Percentiles rank a stretch among this genome's conserved stretches.
Evolutionary conservation across 1,140 invertebrate genomes (phyloP).

Genomic region (Penaeus indicus): DNA sequence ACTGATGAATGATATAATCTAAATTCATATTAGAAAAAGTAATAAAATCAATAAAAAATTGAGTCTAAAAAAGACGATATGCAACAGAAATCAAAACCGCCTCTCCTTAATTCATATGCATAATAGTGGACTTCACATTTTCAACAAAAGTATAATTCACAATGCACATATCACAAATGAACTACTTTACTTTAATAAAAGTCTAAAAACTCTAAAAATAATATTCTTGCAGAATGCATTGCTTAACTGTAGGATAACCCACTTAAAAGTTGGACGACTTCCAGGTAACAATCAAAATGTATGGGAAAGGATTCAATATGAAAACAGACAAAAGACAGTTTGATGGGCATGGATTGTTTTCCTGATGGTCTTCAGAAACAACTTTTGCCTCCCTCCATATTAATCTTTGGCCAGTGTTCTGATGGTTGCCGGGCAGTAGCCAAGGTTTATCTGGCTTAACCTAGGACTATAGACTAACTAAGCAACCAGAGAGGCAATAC

Average conservation of each 20-base stretch:
- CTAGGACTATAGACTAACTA: slow-evolving; percentile 43
- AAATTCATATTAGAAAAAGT: too few species aligned
- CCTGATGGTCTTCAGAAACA: not conserved
- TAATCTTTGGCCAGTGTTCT: slow-evolving; percentile 10
- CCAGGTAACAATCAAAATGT: slow-evolving; percentile 12
- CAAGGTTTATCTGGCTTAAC: slow-evolving; percentile 41
- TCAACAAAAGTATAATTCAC: not conserved
- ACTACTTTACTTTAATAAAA: slow-evolving; percentile 25
- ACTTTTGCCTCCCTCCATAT: slow-evolving; percentile 22
- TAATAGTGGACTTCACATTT: too few species aligned
- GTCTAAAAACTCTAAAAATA: slow-evolving; percentile 19
- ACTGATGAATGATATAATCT: too few species aligned
- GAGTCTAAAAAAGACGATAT: too few species aligned
- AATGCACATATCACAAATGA: not conserved
- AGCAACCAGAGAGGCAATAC: slow-evolving; percentile 61
- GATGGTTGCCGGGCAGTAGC: slow-evolving; percentile 5
- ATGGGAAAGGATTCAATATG: slow-evolving; percentile 9
- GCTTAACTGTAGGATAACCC: slow-evolving; percentile 35
- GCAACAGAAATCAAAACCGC: too few species aligned
- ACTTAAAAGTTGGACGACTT: slow-evolving; percentile 32
- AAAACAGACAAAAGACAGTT: slow-evolving; percentile 33
- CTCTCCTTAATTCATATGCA: too few species aligned
- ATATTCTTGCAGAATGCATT: slow-evolving; percentile 26
- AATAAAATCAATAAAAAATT: too few species aligned
- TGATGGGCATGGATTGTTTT: not conserved